phyloP scores from a whole-genome alignment of 2,113 vertebrate species.

The Ranitomeya imitator region DNA sequence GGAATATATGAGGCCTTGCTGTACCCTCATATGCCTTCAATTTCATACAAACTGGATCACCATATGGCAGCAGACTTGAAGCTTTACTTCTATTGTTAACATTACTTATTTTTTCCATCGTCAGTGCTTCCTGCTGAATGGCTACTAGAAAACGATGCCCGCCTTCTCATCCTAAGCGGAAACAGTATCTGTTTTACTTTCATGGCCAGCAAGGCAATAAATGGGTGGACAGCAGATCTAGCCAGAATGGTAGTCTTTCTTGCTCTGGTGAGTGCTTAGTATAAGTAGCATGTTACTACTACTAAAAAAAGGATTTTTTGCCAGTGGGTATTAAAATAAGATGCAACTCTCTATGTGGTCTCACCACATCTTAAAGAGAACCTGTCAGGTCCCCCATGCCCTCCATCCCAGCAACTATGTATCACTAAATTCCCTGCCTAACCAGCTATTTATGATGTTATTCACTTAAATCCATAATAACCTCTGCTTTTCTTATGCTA shows the following conservation, averaged over 20 bases:
- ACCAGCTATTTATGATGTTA: no score
- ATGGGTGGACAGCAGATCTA: constrained; percentile 73
- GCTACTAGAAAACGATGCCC: constrained; percentile 86
- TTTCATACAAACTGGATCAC: not conserved
- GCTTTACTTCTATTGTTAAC: not conserved
- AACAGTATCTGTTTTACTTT: constrained; percentile 82
- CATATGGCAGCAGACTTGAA: not conserved
- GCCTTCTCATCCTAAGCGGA: constrained; percentile 85
- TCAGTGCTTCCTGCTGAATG: constrained; percentile 82
- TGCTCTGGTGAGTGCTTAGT: constrained; percentile 77
- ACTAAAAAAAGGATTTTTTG: no score
- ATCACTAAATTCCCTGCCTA: no score
- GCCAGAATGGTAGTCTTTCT: constrained; percentile 82
- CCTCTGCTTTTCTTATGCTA: no score
- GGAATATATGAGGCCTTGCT: no score
- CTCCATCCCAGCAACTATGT: no score
- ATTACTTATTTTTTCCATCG: not conserved
- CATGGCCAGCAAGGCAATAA: constrained; percentile 84
- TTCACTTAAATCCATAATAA: no score
- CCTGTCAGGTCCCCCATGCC: no score
- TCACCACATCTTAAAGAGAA: no score
- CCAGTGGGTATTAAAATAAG: no score
- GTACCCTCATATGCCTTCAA: no score
- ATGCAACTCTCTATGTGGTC: no score
- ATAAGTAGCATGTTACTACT: not conserved